These are phyloP conservation scores for Anthopleura xanthogrammica DNA, from an alignment of 92 coral and sea anemone genomes.

Conservation along the genomic window DNA sequence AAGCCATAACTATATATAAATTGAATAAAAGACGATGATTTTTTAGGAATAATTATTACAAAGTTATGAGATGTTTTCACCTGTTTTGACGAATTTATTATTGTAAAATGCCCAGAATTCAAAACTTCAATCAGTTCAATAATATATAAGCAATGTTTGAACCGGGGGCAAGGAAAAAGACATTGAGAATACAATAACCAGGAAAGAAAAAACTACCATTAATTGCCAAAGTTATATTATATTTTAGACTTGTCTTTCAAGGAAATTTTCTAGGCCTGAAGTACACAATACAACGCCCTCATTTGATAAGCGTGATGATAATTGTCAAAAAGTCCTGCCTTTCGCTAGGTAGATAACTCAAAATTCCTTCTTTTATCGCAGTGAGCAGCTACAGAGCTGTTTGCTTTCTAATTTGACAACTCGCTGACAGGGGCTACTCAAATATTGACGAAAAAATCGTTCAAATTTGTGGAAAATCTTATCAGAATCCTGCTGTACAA, in stretches of 20 bases:
- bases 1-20: neutral
- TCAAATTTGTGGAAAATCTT: slow-evolving; percentile 20
- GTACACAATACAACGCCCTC: slow-evolving; percentile 15
- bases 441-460: slow-evolving; percentile 29
- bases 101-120: slow-evolving; percentile 12
- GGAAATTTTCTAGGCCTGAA: neutral
- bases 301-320: slow-evolving; percentile 13
- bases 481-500: slow-evolving; percentile 21
- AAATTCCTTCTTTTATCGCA: slow-evolving; percentile 2
- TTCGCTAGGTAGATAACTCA: slow-evolving; percentile 4
- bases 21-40: slow-evolving; percentile 2
- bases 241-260: no score
- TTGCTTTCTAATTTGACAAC: slow-evolving; percentile 19
- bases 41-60: neutral
- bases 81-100: neutral
- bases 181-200: neutral
- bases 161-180: neutral
- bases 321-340: slow-evolving; percentile 9
- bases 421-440: slow-evolving; percentile 17
- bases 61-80: neutral
- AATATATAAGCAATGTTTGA: slow-evolving; percentile 1
- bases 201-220: slow-evolving; percentile 1
- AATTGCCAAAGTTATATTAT: no score
- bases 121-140: neutral
- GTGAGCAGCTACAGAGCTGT: neutral